These are phyloP conservation scores for Sinohyriopsis cumingii DNA, from an alignment of 2,888 invertebrate species.

Conservation along the genomic window DNA sequence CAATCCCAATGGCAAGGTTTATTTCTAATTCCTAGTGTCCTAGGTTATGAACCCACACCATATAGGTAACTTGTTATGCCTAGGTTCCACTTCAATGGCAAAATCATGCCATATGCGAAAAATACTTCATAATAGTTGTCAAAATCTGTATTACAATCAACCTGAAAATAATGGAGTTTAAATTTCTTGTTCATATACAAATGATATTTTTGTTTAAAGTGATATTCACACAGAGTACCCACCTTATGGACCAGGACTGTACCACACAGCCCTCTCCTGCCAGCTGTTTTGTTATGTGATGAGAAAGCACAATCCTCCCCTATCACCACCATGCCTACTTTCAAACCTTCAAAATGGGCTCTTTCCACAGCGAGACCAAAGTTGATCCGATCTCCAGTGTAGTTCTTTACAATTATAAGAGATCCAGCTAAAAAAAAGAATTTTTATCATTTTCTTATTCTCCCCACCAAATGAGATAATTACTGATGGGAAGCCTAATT, in stretches of 20 bases:
- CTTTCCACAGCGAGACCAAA: constrained; percentile 68
- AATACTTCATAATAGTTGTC: too few species aligned
- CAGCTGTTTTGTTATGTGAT: constrained; percentile 74
- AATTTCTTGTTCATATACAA: too few species aligned
- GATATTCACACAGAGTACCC: not conserved
- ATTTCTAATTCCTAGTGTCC: too few species aligned
- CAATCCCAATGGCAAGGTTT: too few species aligned
- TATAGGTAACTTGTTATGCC: too few species aligned
- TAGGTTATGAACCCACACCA: too few species aligned
- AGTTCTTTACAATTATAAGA: constrained; percentile 68
- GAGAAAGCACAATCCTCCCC: constrained; percentile 81
- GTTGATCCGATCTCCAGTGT: constrained; percentile 70
- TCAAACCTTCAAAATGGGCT: constrained; percentile 73
- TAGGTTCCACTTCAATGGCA: too few species aligned
- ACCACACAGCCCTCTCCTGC: constrained; percentile 79
- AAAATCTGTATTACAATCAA: too few species aligned
- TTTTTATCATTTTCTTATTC: not conserved
- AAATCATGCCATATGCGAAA: too few species aligned
- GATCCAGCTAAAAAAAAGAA: constrained; percentile 57
- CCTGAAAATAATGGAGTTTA: too few species aligned
- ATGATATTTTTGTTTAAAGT: too few species aligned
- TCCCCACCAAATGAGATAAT: not conserved
- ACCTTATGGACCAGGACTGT: constrained; percentile 75
- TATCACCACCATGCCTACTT: constrained; percentile 77
- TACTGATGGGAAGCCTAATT: too few species aligned